These are phyloP conservation scores for Dicentrarchus labrax DNA, from an alignment of 2,113 vertebrate species.

Conservation along the genomic window DNA sequence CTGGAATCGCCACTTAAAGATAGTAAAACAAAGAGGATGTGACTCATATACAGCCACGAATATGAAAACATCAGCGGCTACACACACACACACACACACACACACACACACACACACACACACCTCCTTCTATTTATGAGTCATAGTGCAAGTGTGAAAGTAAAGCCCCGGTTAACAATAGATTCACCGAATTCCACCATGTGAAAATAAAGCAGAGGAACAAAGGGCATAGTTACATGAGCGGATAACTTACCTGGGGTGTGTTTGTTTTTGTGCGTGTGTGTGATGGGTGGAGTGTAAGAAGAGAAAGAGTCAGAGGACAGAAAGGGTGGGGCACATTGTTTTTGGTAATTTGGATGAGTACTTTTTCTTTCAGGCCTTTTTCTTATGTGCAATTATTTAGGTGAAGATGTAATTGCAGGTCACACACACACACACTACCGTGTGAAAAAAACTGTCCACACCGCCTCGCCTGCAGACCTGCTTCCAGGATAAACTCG, in stretches of 20 bases:
- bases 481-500: background rate
- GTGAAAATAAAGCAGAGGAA: constrained; percentile 14
- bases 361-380: background rate
- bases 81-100: constrained; percentile 4
- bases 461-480: background rate
- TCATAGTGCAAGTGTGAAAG: constrained; percentile 52
- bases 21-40: constrained; percentile 57
- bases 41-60: constrained; percentile 40
- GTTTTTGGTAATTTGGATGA: constrained; percentile 3
- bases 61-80: constrained; percentile 28
- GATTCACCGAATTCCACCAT: background rate
- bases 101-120: constrained; percentile 7
- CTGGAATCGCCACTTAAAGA: constrained; percentile 24
- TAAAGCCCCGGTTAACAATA: constrained; percentile 19
- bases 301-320: background rate
- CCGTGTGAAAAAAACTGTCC: background rate
- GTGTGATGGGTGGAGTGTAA: constrained; percentile 45
- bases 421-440: background rate
- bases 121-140: constrained; percentile 49
- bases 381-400: constrained; percentile 13
- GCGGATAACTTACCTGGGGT: constrained; percentile 15
- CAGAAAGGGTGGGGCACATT: constrained; percentile 33
- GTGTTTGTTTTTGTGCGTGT: constrained; percentile 44
- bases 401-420: background rate
- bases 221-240: constrained; percentile 18